Evolutionary conservation across 2,888 invertebrate species (phyloP), one percentile per base, ranked within the genome.

Genomic region (Cacoxenus indagator): DNA sequence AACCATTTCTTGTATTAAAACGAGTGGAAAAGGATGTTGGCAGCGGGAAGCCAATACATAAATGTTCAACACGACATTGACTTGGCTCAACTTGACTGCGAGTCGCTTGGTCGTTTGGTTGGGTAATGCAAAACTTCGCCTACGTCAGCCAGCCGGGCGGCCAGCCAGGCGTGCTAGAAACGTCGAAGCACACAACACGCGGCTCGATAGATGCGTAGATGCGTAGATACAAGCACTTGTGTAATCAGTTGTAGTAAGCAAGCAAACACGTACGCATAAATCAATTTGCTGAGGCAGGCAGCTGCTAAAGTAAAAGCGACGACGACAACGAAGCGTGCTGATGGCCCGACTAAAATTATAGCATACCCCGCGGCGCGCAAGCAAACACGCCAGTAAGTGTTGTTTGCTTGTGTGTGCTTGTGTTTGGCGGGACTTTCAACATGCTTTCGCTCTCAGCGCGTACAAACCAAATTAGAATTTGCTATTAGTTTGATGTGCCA

Each of bases 401-500:
- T 57, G 37, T 5, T 2, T 29, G 26, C 29, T 6, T 57, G 29
- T 27, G 29, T 17, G 1, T 9, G 29, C 29, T 24, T 14, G n/a
- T n/a, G 17, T 57, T 29, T 57, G n/a, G n/a, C n/a, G 2, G 2
- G 43, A 24, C 45, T 27, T 51, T 51, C 22, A 19, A 51, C 51
- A 51, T 51, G 51, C 51, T 51, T 51, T 51, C 51, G 51, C 72
- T 76, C 68, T 65, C 73, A 64, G 64, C 69, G 69, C 6, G 62
- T 64, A 59, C 57, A 59, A 73, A 71, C 64, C 57, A 72, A 73
- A 73, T 78, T 72, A 64, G 70, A 78, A 69, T 74, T 71, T 74
- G 70, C 74, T 69, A 72, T 72, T 76, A 75, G 74, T 70, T 67
- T 69, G 73, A 76, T 76, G 73, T 67, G 70, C 67, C 65, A 29